Conservation (phyloP, 2,113 vertebrate species). For the Aleadryas rufinucha region DNA sequence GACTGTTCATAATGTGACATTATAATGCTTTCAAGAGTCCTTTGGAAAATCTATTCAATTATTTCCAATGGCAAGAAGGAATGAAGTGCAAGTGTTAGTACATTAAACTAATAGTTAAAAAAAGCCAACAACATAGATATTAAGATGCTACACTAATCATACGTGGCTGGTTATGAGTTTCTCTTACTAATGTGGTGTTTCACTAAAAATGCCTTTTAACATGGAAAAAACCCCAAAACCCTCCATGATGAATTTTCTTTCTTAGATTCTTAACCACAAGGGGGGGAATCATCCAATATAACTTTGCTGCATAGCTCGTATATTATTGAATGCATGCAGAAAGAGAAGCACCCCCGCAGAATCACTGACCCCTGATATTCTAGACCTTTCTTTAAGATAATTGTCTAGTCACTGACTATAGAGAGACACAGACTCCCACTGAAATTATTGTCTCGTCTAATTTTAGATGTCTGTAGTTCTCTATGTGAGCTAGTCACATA, state of each 20-base stretch:
- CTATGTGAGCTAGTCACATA: neutral
- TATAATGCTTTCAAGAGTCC: neutral
- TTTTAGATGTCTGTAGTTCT: neutral
- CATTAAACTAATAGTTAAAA: neutral
- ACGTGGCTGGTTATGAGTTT: neutral
- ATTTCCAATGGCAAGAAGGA: neutral
- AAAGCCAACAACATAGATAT: neutral
- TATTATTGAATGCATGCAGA: neutral
- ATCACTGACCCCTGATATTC: neutral
- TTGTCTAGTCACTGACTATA: neutral
- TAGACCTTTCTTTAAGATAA: neutral
- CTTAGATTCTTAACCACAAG: neutral
- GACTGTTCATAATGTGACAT: neutral
- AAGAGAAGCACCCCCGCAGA: neutral
- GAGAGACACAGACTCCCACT: neutral
- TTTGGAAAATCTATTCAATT: neutral
- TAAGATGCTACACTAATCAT: neutral
- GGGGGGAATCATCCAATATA: neutral
- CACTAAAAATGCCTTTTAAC: neutral
- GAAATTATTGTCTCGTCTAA: neutral
- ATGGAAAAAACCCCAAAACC: fast-evolving
- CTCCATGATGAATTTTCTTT: neutral
- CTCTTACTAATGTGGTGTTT: neutral
- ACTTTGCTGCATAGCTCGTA: neutral
- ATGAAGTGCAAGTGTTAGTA: neutral